Evolutionary conservation across 2,113 vertebrate genomes (phyloP), one percentile per base, ranked within the genome.

Genomic region (Gadus macrocephalus): DNA sequence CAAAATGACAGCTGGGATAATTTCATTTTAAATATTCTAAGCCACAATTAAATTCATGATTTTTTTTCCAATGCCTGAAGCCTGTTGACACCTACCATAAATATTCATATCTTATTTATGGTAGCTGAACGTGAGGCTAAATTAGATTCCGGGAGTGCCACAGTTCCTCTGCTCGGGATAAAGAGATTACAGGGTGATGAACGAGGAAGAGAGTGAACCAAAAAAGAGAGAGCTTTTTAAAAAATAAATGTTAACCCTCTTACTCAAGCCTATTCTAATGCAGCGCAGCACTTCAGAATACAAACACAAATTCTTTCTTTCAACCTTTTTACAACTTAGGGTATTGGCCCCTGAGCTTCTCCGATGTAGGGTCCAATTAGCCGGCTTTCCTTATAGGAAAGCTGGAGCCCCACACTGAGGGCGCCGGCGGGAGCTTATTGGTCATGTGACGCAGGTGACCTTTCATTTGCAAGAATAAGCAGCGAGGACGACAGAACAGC

Each of bases 381-480:
- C 42, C 42, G 6, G 42, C 8, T 12, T 2, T 8, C 8, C 2
- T 49, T 9, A 49, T 9, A 49, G 12, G 27, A n/a, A 15, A 28
- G 25, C 25, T 1, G 20, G 14, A 27, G 61, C 60, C 14, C 5
- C 25, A 20, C n/a, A 61, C 2, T 12, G 25, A 20, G 5, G 14
- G 61, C 25, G 14, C 71, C 75, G 79, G 71, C 75, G 1, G 64
- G 76, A 64, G 74, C 72, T 80, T 76, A 80, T 74, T 74, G 75
- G 84, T 85, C 83, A 79, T 59, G 75, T 82, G 86, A 86, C 11
- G 76, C 70, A 38, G 70, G 80, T 84, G 85, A 88, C 86, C 86
- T 85, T 88, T 88, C 63, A 74, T 87, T 78, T 70, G 88, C 72
- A 74, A 79, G 80, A 79, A 80, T 77, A 80, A 83, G 64, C 78